Conservation (phyloP, 2,888 invertebrate species). For the Ecdyonurus torrentis region DNA sequence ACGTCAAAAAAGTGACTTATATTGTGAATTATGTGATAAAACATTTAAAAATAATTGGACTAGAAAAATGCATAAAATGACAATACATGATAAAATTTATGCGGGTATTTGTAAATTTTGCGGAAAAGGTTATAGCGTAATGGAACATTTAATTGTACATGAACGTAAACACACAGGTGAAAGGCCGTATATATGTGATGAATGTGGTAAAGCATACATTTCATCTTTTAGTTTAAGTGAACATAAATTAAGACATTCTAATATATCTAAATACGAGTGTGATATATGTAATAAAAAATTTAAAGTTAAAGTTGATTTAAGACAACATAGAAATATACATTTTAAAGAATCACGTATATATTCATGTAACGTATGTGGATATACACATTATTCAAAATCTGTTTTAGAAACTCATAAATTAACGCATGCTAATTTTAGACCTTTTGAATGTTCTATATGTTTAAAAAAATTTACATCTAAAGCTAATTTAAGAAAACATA, state of each 20-base stretch:
- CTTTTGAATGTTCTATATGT: background rate
- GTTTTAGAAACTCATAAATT: background rate
- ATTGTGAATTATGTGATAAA: background rate
- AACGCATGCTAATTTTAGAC: background rate
- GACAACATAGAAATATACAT: background rate
- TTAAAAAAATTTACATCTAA: background rate
- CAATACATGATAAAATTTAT: background rate
- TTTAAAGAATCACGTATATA: background rate
- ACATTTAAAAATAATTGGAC: background rate
- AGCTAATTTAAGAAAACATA: background rate
- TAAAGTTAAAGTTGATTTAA: background rate
- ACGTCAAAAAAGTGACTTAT: background rate
- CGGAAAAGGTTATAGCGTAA: background rate
- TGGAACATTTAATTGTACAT: background rate
- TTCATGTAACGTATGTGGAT: background rate
- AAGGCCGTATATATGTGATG: background rate
- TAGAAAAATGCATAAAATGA: background rate
- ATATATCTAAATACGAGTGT: background rate
- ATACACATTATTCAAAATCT: background rate
- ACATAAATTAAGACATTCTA: background rate
- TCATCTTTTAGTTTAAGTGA: background rate
- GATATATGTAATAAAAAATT: background rate
- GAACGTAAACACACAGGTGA: conserved; percentile 1
- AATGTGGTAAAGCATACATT: background rate
- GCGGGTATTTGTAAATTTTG: background rate